Evolutionary conservation across 2,113 vertebrate genomes (phyloP).

Genomic region (Gallinago jamesoni): DNA sequence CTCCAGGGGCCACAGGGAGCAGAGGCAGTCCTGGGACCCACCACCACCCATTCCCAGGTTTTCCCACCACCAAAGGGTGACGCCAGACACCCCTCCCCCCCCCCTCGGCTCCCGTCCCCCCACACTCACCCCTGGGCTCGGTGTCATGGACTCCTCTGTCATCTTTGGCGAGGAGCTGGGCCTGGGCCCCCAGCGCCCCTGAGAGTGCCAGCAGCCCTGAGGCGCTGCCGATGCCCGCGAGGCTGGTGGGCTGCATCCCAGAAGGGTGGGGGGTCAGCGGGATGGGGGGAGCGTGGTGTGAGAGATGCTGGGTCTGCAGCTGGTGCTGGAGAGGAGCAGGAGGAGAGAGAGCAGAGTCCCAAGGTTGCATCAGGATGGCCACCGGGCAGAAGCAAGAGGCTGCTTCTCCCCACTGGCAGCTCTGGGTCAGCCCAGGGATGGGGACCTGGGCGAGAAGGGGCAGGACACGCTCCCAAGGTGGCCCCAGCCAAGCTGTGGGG

Average conservation of each 20-base stretch:
- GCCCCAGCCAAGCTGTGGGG: background rate
- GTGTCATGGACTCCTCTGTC: conserved; percentile 83
- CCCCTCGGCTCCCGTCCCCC: too few species aligned
- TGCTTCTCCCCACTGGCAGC: background rate
- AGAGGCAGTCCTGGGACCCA: background rate
- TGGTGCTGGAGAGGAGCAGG: conserved; percentile 72
- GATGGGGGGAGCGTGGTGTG: conserved; percentile 87
- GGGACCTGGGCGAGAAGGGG: background rate
- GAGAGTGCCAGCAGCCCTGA: conserved; percentile 87
- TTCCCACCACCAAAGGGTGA: background rate
- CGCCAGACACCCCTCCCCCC: too few species aligned
- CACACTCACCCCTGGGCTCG: conserved; percentile 81
- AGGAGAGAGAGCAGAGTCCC: background rate
- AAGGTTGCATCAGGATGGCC: background rate
- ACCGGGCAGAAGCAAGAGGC: background rate
- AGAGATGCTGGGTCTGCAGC: conserved; percentile 90
- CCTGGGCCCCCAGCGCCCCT: conserved; percentile 83
- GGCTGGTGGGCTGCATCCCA: conserved; percentile 76
- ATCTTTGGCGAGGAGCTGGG: conserved; percentile 85
- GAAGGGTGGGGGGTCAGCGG: conserved; percentile 89
- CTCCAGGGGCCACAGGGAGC: accelerated
- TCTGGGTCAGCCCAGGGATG: background rate
- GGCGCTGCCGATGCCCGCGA: conserved; percentile 78
- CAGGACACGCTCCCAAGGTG: background rate
- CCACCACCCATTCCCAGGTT: accelerated